A percentile compares a stretch with the other conserved stretches of the same genome.
These are phyloP conservation scores for Natrix natrix DNA, from an alignment of 2,797 vertebrate species.

Conservation along the genomic window DNA sequence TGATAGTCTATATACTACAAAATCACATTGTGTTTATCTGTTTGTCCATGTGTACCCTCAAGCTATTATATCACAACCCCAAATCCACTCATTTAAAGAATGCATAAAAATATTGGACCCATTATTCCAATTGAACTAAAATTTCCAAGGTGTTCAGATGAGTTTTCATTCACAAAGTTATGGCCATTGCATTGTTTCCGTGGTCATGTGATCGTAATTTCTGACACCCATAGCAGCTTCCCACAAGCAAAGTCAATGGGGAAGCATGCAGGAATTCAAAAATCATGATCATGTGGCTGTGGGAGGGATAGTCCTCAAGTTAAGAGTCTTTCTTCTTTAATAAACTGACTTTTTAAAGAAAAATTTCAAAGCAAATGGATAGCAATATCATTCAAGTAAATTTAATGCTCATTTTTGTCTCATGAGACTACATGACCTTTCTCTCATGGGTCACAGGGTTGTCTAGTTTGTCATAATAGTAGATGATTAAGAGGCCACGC, in stretches of 20 bases:
- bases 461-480: neutral
- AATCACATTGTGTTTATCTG: neutral
- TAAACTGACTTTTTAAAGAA: no score
- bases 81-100: neutral
- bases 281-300: neutral
- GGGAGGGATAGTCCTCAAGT: no score
- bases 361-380: no score
- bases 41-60: neutral
- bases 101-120: neutral
- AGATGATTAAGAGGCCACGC: neutral
- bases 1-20: neutral
- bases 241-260: neutral
- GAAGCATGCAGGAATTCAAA: neutral
- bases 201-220: neutral
- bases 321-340: no score
- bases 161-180: neutral
- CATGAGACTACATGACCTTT: no score
- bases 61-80: neutral
- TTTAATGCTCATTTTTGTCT: no score
- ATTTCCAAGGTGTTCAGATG: neutral
- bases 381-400: no score
- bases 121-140: neutral
- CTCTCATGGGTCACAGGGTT: no score
- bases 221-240: neutral
- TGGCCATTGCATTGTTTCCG: neutral